Evolutionary conservation across 2,888 invertebrate species (phyloP).

Genomic region (Troides helena): DNA sequence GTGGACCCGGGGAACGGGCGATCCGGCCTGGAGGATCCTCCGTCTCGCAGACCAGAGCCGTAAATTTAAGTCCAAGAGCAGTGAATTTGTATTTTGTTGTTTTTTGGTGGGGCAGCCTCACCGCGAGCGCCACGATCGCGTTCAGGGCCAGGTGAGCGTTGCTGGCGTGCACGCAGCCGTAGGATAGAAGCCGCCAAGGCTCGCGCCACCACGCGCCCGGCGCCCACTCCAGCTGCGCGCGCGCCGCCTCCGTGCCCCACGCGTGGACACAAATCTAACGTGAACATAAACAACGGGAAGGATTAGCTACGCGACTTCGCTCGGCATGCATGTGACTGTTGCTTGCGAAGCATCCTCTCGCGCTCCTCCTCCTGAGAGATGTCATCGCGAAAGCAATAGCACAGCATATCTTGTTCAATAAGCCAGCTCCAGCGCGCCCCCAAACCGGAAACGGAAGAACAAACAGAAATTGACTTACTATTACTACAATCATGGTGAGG

Average conservation of each 20-base stretch:
- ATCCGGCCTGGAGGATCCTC: too few relatives aligned
- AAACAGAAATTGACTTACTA: conserved; percentile 51
- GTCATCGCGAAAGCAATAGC: too few relatives aligned
- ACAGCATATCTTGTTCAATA: too few relatives aligned
- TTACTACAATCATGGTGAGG: conserved; percentile 60
- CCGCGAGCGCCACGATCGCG: conserved; percentile 67
- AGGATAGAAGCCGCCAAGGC: conserved; percentile 89
- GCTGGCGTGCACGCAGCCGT: conserved; percentile 89
- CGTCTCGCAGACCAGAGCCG: too few relatives aligned
- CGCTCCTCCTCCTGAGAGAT: too few relatives aligned
- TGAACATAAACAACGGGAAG: not conserved
- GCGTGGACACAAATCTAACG: conserved; percentile 53
- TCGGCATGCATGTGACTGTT: too few relatives aligned
- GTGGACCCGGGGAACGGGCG: too few relatives aligned
- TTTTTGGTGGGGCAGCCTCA: conserved; percentile 41
- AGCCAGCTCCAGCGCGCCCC: too few relatives aligned
- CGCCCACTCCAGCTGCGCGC: conserved; percentile 57
- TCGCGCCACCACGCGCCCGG: conserved; percentile 79
- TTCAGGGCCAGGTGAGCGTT: conserved; percentile 88
- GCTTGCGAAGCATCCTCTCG: too few relatives aligned
- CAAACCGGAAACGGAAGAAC: too few relatives aligned
- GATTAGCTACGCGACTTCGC: not conserved
- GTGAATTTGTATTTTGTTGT: too few relatives aligned
- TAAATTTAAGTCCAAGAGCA: too few relatives aligned
- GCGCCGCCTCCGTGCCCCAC: conserved; percentile 44